Base-by-base conservation (phyloP, 2,888 invertebrate genomes). In the Lomographa bimaculata region DNA sequence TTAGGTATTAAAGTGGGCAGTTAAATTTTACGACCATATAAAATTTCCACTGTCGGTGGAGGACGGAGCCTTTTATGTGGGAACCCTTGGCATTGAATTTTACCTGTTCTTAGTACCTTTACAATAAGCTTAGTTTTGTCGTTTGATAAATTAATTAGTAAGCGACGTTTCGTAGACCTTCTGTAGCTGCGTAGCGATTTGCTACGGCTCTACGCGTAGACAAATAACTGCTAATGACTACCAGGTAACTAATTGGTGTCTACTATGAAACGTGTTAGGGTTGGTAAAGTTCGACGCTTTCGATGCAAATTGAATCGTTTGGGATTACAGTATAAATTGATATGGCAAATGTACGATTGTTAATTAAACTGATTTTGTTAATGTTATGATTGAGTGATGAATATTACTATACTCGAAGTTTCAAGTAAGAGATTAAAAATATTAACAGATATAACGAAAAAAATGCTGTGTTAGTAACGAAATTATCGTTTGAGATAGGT, bases 1-100 rank as follows among this genome's bases (percentile, higher is more conserved):
- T 83, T 78, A 83, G 77, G 87, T 85, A 86, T 87, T 87, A 85
- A 85, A 82, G 79, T 70, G 74, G 69, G 76, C 72, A 74, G 77
- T 84, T 72, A 79, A 81, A 81, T 83, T 86, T 85, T 79, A 83
- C 58, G 71, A 64, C 53, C 70, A 66, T 72, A 77, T 86, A 77
- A 83, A 81, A 80, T 79, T 78, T 80, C 76, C 76, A 78, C 77
- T 73, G 71, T 77, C 65, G 75, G 76, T 74, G 48, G 60, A 63
- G 69, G 62, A 62, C 69, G 60, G 67, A 72, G 62, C 64, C 63
- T 57, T 69, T 62, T 68, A 70, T 64, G 64, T 49, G 61, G 61
- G 52, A 46, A 49, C 50, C 54, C 56, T 59, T 54, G 61, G 57
- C 52, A 50, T 35, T 45, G 33, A 30, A 52, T 39, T 46, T 46